These are phyloP conservation scores for Pristionchus japonicus DNA, from an alignment of 2,888 invertebrate genomes.

Conservation along the genomic window DNA sequence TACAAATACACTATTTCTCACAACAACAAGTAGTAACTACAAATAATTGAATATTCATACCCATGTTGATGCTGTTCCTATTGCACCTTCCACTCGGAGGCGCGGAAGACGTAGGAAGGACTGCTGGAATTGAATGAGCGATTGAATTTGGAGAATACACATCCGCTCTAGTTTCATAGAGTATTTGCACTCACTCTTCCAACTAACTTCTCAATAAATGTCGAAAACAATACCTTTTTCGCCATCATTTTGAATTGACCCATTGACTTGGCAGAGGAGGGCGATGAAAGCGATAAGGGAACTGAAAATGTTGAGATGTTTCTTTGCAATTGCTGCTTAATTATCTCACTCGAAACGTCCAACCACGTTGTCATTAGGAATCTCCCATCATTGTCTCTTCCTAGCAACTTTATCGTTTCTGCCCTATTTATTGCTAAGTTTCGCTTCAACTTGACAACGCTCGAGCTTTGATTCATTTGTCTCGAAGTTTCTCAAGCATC, in stretches of 20 bases:
- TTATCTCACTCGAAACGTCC: too few relatives aligned
- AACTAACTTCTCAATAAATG: not conserved
- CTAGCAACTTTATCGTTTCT: too few relatives aligned
- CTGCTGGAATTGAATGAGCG: not conserved
- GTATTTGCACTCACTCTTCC: too few relatives aligned
- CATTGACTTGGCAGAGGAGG: not conserved
- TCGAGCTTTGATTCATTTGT: too few relatives aligned
- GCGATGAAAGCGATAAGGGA: not conserved
- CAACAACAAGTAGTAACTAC: not conserved
- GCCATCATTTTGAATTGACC: not conserved
- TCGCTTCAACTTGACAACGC: too few relatives aligned
- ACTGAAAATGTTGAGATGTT: too few relatives aligned
- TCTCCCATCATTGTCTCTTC: too few relatives aligned
- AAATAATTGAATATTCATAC: not conserved
- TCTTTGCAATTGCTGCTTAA: too few relatives aligned
- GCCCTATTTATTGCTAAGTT: too few relatives aligned
- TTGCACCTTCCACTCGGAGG: slow-evolving; percentile 22
- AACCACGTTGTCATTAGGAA: too few relatives aligned
- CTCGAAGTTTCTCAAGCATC: not conserved
- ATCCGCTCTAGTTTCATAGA: not conserved
- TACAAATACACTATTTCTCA: too few relatives aligned
- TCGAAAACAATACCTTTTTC: not conserved
- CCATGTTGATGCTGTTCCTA: slow-evolving; percentile 47
- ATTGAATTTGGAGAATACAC: not conserved
- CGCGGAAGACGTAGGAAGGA: not conserved